phyloP scores from a whole-genome alignment of 2,113 vertebrate genomes.

The Columbina picui region DNA sequence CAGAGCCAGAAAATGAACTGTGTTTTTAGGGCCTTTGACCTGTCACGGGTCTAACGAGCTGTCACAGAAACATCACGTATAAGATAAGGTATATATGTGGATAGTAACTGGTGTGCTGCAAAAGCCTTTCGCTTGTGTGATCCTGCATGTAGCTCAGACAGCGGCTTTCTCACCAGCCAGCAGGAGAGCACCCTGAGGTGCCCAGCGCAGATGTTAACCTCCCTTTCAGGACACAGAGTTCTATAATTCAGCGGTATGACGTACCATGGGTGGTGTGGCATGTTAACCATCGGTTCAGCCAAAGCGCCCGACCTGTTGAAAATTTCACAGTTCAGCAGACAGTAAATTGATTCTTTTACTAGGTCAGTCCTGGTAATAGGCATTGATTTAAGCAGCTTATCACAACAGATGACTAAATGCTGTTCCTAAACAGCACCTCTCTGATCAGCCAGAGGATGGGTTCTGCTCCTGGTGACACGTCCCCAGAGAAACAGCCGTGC shows the following conservation, averaged over 20 bases:
- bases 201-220: neutral
- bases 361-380: conserved; percentile 12
- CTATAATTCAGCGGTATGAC: accelerated
- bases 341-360: conserved; percentile 26
- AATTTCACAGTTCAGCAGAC: neutral
- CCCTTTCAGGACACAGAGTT: neutral
- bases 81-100: neutral
- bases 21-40: neutral
- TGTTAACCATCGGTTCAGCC: neutral
- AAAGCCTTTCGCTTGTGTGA: neutral
- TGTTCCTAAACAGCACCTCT: neutral
- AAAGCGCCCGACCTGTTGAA: neutral
- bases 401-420: neutral
- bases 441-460: neutral
- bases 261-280: accelerated
- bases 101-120: neutral
- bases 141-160: neutral
- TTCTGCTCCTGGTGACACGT: neutral
- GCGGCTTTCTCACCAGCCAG: neutral
- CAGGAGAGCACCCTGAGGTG: neutral
- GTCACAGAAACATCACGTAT: neutral
- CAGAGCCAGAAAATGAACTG: neutral
- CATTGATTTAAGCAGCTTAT: conserved; percentile 38
- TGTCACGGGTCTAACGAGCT: neutral
- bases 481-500: neutral